Evolutionary conservation across 2,888 invertebrate species (phyloP), one percentile per base, ranked within the genome.

Genomic region (Notodonta dromedarius): DNA sequence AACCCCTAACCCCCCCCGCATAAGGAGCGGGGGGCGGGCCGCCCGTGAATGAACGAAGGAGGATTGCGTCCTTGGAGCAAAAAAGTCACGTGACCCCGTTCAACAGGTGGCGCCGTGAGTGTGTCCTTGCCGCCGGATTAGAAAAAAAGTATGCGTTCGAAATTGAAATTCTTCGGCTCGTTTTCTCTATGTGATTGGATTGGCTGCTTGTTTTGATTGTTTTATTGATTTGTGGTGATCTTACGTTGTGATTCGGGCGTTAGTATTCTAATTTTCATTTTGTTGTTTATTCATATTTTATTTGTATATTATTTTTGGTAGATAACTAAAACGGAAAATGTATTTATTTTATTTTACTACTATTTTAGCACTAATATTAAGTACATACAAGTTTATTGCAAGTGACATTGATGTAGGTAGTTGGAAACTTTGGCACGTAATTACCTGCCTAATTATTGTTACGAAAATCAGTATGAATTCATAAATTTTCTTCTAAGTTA

Each of bases 41-140:
- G 83, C 91, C 92, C 93, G 87, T 93, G 93, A 93, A 93, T 93
- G 93, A 90, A 90, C 90, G 91, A 92, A 92, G 92, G 93, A 90
- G 91, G 90, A 87, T 85, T 84, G 87, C 91, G 92, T 93, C 92
- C 93, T 93, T 93, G 90, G 84, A 90, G 91, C 91, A 93, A 93
- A 93, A 93, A 93, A 92, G 93, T 92, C 91, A 93, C 92, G 92
- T 93, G 93, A 91, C 90, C 87, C 79, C 80, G 80, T 79, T 86
- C 93, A 93, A 93, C 93, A 93, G 93, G 93, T 93, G 92, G 89
- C 90, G 83, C 88, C 91, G 89, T 88, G 81, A 87, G 80, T 87
- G 88, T 87, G 91, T 92, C 93, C 91, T 91, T 92, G 90, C 85
- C 82, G 78, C 65, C 79, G 80, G 82, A 84, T 87, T 88, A 89